Conservation (phyloP, 2,113 vertebrate species). For the Potamarius usumacintae region DNA sequence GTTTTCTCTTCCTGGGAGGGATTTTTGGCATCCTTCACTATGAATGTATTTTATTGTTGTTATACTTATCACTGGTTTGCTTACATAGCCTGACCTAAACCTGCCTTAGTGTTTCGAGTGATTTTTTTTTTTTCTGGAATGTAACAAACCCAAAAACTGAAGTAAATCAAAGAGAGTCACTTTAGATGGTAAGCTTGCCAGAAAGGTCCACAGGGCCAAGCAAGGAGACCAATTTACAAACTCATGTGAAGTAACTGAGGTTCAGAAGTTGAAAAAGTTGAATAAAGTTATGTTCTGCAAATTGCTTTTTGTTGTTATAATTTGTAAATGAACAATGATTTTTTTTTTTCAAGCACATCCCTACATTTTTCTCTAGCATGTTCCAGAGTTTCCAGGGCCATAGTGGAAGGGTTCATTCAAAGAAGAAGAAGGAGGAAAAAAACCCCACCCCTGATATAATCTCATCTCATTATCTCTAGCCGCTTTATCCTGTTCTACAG, state of each 20-base stretch:
- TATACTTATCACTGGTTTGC: background rate
- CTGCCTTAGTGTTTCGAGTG: background rate
- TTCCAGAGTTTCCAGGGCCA: background rate
- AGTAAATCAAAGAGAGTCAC: background rate
- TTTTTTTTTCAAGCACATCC: background rate
- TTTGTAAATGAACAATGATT: background rate
- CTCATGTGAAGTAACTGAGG: background rate
- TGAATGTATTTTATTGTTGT: background rate
- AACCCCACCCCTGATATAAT: background rate
- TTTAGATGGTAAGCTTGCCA: background rate
- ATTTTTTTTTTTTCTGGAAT: too few relatives aligned
- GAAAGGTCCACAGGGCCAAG: background rate
- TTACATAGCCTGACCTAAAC: background rate
- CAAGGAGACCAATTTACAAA: background rate
- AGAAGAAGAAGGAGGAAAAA: too few relatives aligned
- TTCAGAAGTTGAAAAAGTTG: background rate
- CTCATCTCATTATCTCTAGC: too few relatives aligned
- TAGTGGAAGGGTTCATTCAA: background rate
- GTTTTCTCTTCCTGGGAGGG: slow-evolving; percentile 2
- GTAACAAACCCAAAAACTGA: too few relatives aligned
- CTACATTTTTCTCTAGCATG: background rate
- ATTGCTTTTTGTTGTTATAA: background rate
- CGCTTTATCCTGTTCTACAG: too few relatives aligned
- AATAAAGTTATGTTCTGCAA: background rate
- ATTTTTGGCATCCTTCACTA: slow-evolving; percentile 38